A percentile compares a stretch with the other conserved stretches of the same genome.
These are phyloP conservation scores for Rhinogobio ventralis DNA, from an alignment of 2,797 vertebrate species.

Conservation along the genomic window DNA sequence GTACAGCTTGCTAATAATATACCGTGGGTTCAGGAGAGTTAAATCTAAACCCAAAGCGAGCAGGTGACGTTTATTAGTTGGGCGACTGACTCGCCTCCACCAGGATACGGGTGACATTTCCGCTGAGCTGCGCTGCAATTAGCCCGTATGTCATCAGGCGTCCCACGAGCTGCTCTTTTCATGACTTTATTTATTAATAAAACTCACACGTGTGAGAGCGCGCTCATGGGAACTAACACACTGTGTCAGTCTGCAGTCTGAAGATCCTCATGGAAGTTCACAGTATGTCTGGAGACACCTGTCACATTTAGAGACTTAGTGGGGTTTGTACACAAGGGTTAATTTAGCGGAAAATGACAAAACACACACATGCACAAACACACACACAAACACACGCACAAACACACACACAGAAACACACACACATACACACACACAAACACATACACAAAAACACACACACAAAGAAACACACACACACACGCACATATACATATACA, in stretches of 20 bases:
- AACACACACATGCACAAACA: background rate
- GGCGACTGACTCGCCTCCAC: background rate
- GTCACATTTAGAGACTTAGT: background rate
- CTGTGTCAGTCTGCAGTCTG: background rate
- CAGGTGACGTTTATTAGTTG: constrained; percentile 1
- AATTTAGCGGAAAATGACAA: background rate
- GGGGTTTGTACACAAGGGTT: background rate
- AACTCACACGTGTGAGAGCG: background rate
- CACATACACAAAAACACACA: no score
- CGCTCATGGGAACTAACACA: background rate
- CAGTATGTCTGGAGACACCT: constrained; percentile 13
- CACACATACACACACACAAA: no score
- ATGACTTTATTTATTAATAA: constrained; percentile 20
- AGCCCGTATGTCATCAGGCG: constrained; percentile 9
- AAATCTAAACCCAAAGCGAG: background rate
- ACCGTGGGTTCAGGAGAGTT: background rate
- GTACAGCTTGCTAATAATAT: background rate
- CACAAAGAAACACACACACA: no score
- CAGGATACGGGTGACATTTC: background rate
- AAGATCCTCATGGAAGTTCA: background rate
- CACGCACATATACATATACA: fast-evolving
- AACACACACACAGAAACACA: no score
- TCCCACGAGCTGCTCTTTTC: background rate
- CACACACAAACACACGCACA: background rate
- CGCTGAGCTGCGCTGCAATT: constrained; percentile 11